Evolutionary conservation across 2,888 invertebrate species (phyloP), one percentile per base, ranked within the genome.

Genomic region (Epirrita christyi): DNA sequence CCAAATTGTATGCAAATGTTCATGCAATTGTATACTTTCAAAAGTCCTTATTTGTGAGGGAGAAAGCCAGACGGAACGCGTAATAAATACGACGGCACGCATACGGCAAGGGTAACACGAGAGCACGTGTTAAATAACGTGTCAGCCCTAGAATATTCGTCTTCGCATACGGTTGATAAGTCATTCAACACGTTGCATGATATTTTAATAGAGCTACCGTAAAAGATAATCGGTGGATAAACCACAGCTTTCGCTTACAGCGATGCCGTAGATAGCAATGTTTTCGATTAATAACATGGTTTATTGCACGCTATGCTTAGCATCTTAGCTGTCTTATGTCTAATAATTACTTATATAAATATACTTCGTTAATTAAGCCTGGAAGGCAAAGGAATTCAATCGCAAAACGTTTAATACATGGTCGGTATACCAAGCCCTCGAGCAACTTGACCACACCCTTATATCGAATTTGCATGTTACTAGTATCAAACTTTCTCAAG

Each of bases 241-340:
- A 32, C 32, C 44, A 11, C 57, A 57, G 63, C 67, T 64, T 67
- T 67, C 64, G 64, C 61, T 63, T 41, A 28, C 41, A 46, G 45
- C 41, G 57, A 50, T 61, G 48, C 47, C 50, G 45, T 42, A 50
- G 48, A 29, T 49, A 53, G 49, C 50, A 50, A 46, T 53, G 58
- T 58, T 66, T 63, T 63, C 59, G 63, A 61, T 61, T 51, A 59
- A 48, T 63, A 57, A 53, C 52, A 57, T 59, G 43, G 54, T 51
- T 55, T 58, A 59, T 55, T 50, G 53, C 63, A 57, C 52, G 59
- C 59, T 56, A 60, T 58, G 43, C 34, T 50, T 53, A 44, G 52
- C 46, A 45, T 55, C 40, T 49, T 34, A 44, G 27, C 13, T 29
- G 46, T 34, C 43, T 44, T 14, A 34, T 37, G 51, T 47, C 27